Base-by-base conservation (phyloP, 2,113 vertebrate genomes). In the Lethenteron reissneri region DNA sequence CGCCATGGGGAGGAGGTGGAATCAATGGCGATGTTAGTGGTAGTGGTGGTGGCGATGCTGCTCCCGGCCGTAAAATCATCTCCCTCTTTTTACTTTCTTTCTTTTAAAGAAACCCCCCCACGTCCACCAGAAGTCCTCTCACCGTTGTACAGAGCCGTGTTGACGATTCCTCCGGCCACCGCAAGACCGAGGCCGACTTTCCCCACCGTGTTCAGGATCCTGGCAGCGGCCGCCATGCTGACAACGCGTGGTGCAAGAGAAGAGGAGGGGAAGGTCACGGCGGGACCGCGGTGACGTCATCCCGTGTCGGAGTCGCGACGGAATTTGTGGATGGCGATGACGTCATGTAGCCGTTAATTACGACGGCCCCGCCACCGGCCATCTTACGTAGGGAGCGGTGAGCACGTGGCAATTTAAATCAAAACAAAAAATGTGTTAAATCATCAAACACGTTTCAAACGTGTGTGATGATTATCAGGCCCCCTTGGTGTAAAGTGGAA, bases 71-170 rank as follows among this genome's bases (percentile, higher is more conserved):
- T 15, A 21, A 56, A 10, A 70, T 56, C 25, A 11, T 56, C 70
- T n/a, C 9, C 12, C 10, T 56, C 8, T 11, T 57, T 15, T 21
- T 9, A 9, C 13, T 41, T 4, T 25, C 3, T 25, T 25, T 25
- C 4, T 25, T 41, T 41, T 4, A 41, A 41, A 41, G 4, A 41
- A 41, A 41, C 41, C 41, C 4, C 4, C 8, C 12, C n/a, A 14
- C 56, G 58, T 9, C 11, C 70, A 11, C 15, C 25, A 10, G 70
- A n/a, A n/a, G 70, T 13, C 12, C 12, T 70, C 83, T 87, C 77
- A 95, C 94, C 92, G 2, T 95, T 97, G 77, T 87, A 99, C 1
- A 99, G 83, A 3, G 94, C 92, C 1, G 94, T 97, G 79, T 95
- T 96, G 17, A 89, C 87, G 1, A 95, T 85, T 12, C 94, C 85